Base-by-base conservation (phyloP, 2,888 invertebrate genomes). In the Stenoptilia bipunctidactyla region DNA sequence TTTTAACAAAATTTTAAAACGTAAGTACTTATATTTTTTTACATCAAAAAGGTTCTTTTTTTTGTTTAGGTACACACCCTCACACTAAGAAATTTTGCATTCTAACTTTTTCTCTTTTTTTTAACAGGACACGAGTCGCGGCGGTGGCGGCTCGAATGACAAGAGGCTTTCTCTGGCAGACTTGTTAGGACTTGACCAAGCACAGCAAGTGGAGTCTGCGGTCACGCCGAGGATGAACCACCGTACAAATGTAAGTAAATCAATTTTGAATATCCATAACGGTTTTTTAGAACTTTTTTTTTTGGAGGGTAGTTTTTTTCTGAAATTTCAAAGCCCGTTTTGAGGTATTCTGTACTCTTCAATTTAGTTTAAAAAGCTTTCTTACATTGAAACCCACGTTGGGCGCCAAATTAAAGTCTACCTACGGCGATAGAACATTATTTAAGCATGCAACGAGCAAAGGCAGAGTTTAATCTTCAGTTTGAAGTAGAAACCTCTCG, bases 141-240 rank as follows among this genome's bases (percentile, higher is more conserved):
- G 62, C 36, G 61, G 67, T 58, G 72, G 69, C 44, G 63, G 73
- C 43, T 59, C 73, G 1, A 56, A 50, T 10, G 74, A 73, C 48
- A 66, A 68, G 47, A 67, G 69, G 13, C 72, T 65, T 36, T 72
- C 79, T 9, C 50, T 76, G 27, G 61, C 66, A 0, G 76, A 77
- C 14, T 63, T 74, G 39, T 46, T 71, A 20, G 69, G 65, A 3
- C 50, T 71, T 15, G 70, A 74, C 42, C 45, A 62, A 1, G 45
- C 60, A 1, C 61, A 53, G 34, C 51, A 66, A 4, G 40, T 55
- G 0, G 64, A 63, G 34, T 53, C 65, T 0, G 60, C 64, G 0
- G 49, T 62, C 5, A 50, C 64, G 1, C 55, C 67, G 0, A 50
- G 48, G 8, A 43, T 44, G 5, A 53, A 51, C 15, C 57, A 51